Conservation (phyloP, 2,888 invertebrate genomes). For the Synergus itoensis region DNA sequence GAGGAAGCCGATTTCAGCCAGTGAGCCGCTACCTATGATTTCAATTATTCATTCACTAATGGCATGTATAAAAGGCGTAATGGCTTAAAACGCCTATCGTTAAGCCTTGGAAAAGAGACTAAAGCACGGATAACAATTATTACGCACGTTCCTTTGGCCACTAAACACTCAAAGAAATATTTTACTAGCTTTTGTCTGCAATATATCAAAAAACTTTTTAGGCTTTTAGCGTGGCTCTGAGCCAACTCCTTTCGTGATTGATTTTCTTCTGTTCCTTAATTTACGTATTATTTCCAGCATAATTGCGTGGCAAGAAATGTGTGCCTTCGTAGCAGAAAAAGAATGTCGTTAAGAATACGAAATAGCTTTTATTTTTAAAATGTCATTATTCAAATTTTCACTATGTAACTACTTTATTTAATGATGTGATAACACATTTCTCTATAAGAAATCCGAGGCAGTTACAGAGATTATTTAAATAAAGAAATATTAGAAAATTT, state of each 20-base stretch:
- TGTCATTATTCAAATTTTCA: too few species aligned
- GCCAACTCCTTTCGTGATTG: slow-evolving; percentile 4
- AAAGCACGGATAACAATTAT: neutral
- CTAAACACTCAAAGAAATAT: slow-evolving; percentile 1
- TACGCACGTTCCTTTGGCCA: slow-evolving; percentile 7
- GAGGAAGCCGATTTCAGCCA: neutral
- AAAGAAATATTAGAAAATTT: neutral
- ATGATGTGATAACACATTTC: too few species aligned
- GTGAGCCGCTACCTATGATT: neutral
- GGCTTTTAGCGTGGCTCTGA: slow-evolving; percentile 15
- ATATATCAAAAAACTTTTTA: slow-evolving; percentile 21
- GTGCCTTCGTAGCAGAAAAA: neutral
- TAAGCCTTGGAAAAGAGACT: slow-evolving; percentile 14
- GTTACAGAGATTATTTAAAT: neutral
- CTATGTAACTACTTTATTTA: too few species aligned
- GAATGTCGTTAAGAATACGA: neutral
- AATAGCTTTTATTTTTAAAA: too few species aligned
- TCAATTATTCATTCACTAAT: slow-evolving; percentile 27
- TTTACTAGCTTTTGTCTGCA: neutral
- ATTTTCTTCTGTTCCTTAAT: slow-evolving; percentile 11
- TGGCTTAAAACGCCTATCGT: slow-evolving; percentile 9
- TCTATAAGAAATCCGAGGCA: neutral
- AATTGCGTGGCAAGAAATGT: neutral
- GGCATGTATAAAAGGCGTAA: neutral
- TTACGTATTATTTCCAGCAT: slow-evolving; percentile 10